Percentiles rank a stretch among this genome's conserved stretches.
These are phyloP conservation scores for Vollenhovia emeryi DNA, from an alignment of 1,140 invertebrate genomes.

Conservation along the genomic window DNA sequence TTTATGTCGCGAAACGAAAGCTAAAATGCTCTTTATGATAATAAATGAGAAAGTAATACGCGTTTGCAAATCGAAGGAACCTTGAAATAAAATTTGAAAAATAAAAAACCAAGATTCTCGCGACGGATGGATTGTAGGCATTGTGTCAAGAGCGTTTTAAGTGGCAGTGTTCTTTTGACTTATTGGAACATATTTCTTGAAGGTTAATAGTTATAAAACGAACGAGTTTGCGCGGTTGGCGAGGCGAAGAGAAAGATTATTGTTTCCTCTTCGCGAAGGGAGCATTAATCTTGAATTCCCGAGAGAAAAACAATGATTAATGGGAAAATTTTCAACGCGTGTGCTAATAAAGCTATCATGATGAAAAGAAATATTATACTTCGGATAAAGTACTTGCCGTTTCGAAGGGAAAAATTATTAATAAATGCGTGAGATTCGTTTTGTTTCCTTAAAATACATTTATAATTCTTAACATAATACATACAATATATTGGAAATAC, in stretches of 20 bases:
- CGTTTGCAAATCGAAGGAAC: not conserved
- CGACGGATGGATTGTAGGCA: not conserved
- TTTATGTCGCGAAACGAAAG: not conserved
- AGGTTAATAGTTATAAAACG: slow-evolving; percentile 63
- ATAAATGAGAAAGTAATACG: not conserved
- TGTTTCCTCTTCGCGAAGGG: slow-evolving; percentile 44
- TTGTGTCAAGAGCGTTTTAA: slow-evolving; percentile 12
- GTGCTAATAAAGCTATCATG: slow-evolving; percentile 70
- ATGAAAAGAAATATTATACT: slow-evolving; percentile 69
- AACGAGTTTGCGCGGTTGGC: slow-evolving; percentile 6
- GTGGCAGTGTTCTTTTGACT: not conserved
- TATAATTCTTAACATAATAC: not conserved
- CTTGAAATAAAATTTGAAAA: not conserved
- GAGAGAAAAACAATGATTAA: slow-evolving; percentile 72
- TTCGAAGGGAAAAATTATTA: slow-evolving; percentile 8
- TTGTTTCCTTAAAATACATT: not conserved
- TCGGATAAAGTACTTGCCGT: slow-evolving; percentile 3
- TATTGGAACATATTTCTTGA: not conserved
- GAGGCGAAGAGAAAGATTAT: slow-evolving; percentile 30
- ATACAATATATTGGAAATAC: not conserved
- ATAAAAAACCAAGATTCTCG: not conserved
- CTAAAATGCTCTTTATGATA: not conserved
- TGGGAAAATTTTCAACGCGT: slow-evolving; percentile 57
- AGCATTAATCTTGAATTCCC: slow-evolving; percentile 70
- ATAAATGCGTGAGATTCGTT: not conserved